Evolutionary conservation across 2,888 invertebrate species (phyloP), one percentile per base, ranked within the genome.

Genomic region (Athalia cordata): DNA sequence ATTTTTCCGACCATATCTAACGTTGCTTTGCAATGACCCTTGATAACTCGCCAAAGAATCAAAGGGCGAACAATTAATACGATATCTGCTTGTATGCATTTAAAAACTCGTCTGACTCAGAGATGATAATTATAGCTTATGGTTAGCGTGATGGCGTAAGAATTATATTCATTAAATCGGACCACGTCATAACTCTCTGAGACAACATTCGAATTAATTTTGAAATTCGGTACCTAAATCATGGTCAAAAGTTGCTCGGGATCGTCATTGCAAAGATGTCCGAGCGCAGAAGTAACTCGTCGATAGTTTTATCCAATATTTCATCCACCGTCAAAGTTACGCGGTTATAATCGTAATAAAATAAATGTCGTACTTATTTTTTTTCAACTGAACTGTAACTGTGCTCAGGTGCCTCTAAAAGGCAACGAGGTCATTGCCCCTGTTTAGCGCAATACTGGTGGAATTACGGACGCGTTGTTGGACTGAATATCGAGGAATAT

Each of bases 291-390:
- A 29, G 29, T 29, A 29, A n/a, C n/a, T 55, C 55, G 55, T 55
- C n/a, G 55, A 4, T 55, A 4, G 55, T n/a, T n/a, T 55, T n/a
- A n/a, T 55, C 55, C 11, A 55, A 55, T 55, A 29, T 29, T 29
- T 29, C 29, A 29, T 29, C 29, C 7, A 66, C 49, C 7, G 49
- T 8, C 49, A 66, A 43, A 55, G 52, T n/a, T 59, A 9, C 15
- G 59, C 59, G 72, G 47, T 68, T 68, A 13, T 68, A 13, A 55
- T 50, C 43, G 55, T 29, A 55, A 47, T 13, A 47, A 47, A 72
- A 57, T 11, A 72, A 72, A 72, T 57, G 72, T 72, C 72, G 72
- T 72, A 59, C 72, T 72, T 45, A 72, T 47, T 72, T 59, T 29
- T 29, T 29, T 29, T 29, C 29, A 1, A 29, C 29, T 2, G 29